phyloP scores from a whole-genome alignment of 2,797 vertebrate species.

The Cuniculus paca region DNA sequence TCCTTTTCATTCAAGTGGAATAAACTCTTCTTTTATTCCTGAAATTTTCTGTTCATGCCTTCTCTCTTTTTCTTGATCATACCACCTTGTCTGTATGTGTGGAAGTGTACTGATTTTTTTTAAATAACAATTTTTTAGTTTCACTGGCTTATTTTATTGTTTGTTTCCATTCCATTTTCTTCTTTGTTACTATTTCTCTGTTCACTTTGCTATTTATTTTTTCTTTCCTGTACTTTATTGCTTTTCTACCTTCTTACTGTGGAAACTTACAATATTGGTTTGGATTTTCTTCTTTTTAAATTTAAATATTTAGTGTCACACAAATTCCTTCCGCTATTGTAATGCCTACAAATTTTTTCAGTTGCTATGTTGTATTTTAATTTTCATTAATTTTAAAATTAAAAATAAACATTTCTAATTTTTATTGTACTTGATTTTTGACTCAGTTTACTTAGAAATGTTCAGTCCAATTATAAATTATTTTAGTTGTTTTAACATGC shows the following conservation, averaged over 20 bases:
- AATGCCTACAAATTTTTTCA: not conserved
- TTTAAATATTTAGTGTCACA: not conserved
- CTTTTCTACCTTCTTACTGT: not conserved
- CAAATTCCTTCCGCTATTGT: not conserved
- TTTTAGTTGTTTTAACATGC: not conserved
- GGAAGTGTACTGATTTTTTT: not conserved
- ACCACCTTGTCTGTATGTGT: not conserved
- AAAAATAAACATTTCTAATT: not conserved
- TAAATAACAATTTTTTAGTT: not conserved
- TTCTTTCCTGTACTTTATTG: not conserved
- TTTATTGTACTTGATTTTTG: not conserved
- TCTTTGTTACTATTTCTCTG: not conserved
- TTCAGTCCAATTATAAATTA: conserved; percentile 43
- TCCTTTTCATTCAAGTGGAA: not conserved
- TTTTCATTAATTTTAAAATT: conserved; percentile 3
- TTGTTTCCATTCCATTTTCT: not conserved
- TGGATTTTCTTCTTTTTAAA: not conserved
- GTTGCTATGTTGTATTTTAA: not conserved
- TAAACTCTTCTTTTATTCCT: not conserved
- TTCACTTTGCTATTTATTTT: not conserved
- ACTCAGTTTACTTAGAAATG: not conserved
- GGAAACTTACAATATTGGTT: not conserved
- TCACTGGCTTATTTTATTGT: not conserved
- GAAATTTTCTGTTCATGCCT: fast-evolving
- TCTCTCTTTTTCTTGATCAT: not conserved